Percentiles rank a stretch among this genome's conserved stretches.
phyloP scores from a whole-genome alignment of 2,113 vertebrate genomes.

The Gnathonemus longibarbis region DNA sequence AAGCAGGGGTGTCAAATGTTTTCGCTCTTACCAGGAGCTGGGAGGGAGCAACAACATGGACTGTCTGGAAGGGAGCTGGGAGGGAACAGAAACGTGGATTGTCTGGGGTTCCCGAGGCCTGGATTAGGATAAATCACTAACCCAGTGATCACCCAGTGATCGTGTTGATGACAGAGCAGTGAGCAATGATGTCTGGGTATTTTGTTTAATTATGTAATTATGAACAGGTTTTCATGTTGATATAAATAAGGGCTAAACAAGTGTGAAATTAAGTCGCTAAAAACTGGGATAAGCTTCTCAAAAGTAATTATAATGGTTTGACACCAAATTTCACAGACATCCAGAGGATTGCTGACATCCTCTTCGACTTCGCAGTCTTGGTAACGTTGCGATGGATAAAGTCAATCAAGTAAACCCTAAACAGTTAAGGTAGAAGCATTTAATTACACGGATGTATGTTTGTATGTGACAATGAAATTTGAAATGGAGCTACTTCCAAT shows the following conservation, averaged over 20 bases:
- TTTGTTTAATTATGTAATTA: not conserved
- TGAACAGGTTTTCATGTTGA: not conserved
- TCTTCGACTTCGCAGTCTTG: not conserved
- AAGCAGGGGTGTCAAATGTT: not conserved
- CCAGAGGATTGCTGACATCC: not conserved
- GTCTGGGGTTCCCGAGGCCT: not conserved
- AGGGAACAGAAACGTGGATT: not conserved
- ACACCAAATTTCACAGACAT: not conserved
- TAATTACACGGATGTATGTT: not conserved
- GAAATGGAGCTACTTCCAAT: not conserved
- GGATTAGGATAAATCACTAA: not conserved
- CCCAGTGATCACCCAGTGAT: not conserved
- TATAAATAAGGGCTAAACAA: not conserved
- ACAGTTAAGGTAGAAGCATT: not conserved
- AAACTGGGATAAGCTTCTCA: not conserved
- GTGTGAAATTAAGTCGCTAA: not conserved
- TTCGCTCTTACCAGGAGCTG: not conserved
- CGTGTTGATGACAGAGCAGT: not conserved
- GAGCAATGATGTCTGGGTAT: not conserved
- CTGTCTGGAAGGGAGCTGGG: not conserved
- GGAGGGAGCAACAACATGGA: not conserved
- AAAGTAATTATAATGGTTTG: not conserved
- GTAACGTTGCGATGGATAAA: not conserved
- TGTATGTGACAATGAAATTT: not conserved
- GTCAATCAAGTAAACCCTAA: not conserved